A percentile compares a stretch with the other conserved stretches of the same genome.
Conservation (phyloP, 2,888 invertebrate species). For the Cryptocheilus praepositus region DNA sequence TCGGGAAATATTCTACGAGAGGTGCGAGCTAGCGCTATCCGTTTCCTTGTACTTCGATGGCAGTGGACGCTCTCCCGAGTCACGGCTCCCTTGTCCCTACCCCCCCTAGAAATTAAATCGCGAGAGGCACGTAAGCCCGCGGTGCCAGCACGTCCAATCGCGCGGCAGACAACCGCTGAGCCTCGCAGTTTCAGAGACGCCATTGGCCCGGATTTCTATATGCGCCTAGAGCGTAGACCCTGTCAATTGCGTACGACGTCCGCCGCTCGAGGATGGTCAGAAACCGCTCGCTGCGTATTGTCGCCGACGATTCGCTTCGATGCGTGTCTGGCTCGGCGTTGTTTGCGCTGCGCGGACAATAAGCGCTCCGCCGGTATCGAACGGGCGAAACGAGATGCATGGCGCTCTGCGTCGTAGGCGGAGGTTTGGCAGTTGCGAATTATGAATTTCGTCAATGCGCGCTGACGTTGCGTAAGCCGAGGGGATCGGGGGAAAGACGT, state of each 20-base stretch:
- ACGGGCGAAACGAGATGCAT: too few relatives aligned
- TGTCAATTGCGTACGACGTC: not conserved
- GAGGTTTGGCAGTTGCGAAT: too few relatives aligned
- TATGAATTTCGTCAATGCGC: too few relatives aligned
- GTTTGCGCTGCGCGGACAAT: too few relatives aligned
- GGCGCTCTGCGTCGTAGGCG: too few relatives aligned
- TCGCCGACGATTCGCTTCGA: too few relatives aligned
- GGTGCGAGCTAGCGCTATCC: conserved; percentile 53
- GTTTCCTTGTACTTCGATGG: conserved; percentile 69
- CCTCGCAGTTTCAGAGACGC: conserved; percentile 41
- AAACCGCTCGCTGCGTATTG: too few relatives aligned
- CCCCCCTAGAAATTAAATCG: conserved; percentile 59
- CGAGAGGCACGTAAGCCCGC: conserved; percentile 61
- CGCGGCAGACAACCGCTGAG: conserved; percentile 44
- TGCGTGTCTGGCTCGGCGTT: too few relatives aligned
- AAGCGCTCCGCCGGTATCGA: too few relatives aligned
- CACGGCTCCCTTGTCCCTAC: conserved; percentile 61
- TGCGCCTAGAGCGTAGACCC: not conserved
- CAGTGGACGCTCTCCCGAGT: conserved; percentile 69
- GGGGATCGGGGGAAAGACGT: too few relatives aligned
- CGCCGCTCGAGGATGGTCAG: not conserved
- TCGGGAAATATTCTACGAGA: conserved; percentile 41
- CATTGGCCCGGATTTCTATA: conserved; percentile 51
- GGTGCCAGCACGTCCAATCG: conserved; percentile 56
- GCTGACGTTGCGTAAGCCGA: too few relatives aligned